A percentile compares a stretch with the other conserved stretches of the same genome.
Conservation (phyloP, 1,140 invertebrate genomes). For the Uloborus diversus region DNA sequence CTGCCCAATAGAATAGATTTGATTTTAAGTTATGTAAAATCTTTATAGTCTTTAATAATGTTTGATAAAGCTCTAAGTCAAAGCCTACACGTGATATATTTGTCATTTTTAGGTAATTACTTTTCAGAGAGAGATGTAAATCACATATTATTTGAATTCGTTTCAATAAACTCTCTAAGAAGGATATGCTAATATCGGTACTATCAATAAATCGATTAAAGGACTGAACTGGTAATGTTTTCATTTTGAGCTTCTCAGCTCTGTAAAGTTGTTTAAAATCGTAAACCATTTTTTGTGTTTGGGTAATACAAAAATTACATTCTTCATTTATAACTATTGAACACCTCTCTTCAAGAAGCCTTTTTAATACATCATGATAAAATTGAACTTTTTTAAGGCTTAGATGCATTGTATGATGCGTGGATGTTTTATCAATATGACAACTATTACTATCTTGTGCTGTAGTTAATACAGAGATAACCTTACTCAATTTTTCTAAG, state of each 20-base stretch:
- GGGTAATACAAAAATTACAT: slow-evolving; percentile 9
- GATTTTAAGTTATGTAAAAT: slow-evolving; percentile 7
- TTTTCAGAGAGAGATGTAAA: slow-evolving; percentile 17
- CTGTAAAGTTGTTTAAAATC: slow-evolving; percentile 25
- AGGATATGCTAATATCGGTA: slow-evolving; percentile 19
- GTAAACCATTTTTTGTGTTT: background rate
- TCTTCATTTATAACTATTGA: slow-evolving; percentile 18
- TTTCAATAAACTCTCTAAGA: slow-evolving; percentile 11
- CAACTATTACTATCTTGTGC: background rate
- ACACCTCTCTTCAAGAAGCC: slow-evolving; percentile 11
- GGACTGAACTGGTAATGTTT: slow-evolving; percentile 25
- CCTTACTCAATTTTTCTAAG: slow-evolving; percentile 36
- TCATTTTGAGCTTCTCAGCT: slow-evolving; percentile 32
- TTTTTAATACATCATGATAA: slow-evolving; percentile 15
- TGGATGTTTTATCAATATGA: background rate
- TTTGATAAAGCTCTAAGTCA: slow-evolving; percentile 24
- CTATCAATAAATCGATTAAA: slow-evolving; percentile 31
- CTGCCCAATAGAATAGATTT: slow-evolving; percentile 22
- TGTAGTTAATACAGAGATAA: too few relatives aligned
- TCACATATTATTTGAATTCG: slow-evolving; percentile 28
- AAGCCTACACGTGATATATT: slow-evolving; percentile 11
- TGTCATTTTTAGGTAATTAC: slow-evolving; percentile 30
- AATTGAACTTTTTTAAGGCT: slow-evolving; percentile 4
- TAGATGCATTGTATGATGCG: background rate
- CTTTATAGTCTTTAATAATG: slow-evolving; percentile 3